Base-by-base conservation (phyloP, 1,140 invertebrate species). In the Nasonia vitripennis region DNA sequence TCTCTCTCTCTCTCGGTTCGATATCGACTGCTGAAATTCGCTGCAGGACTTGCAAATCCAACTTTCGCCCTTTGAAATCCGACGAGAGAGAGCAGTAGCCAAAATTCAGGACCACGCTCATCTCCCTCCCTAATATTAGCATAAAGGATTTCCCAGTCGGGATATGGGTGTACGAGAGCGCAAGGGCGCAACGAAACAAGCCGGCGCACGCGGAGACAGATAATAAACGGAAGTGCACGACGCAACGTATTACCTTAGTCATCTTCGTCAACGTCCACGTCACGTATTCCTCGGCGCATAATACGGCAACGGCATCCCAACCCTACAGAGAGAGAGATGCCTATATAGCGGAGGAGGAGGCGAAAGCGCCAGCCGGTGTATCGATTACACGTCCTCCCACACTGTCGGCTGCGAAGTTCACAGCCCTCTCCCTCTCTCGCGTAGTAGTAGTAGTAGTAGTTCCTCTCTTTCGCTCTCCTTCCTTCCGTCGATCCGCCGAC, bases 371-470 rank as follows among this genome's bases (percentile, higher is more conserved):
- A 62, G 55, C 55, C 55, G 55, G 78, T 48, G 87, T 90, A 90
- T 90, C 88, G 88, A 90, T 90, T 90, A 88, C 88, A 88, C 12
- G 67, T 73, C 34, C 51, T 55, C 81, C 20, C 62, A 51, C 55
- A 62, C 55, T 62, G 55, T n/a, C 55, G 55, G 55, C 55, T 62
- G 45, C 74, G 27, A 78, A 83, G 82, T 83, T 83, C 82, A 78
- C 55, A 62, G 55, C 85, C 73, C 78, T 20, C 68, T 71, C 55
- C 70, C 14, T 37, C 80, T 79, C 84, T 62, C 78, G 12, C 12
- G 27, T 27, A 27, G 27, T 27, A 27, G 27, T 37, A n/a, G 34
- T 62, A 62, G 55, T n/a, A 62, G 55, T 62, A n/a, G n/a, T n/a
- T 70, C 87, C 75, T 27, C 62, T 10, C 78, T 41, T 83, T 79